A percentile compares a stretch with the other conserved stretches of the same genome.
Evolutionary conservation across 2,888 invertebrate genomes (phyloP).

Genomic region (Temnothorax rugatulus): DNA sequence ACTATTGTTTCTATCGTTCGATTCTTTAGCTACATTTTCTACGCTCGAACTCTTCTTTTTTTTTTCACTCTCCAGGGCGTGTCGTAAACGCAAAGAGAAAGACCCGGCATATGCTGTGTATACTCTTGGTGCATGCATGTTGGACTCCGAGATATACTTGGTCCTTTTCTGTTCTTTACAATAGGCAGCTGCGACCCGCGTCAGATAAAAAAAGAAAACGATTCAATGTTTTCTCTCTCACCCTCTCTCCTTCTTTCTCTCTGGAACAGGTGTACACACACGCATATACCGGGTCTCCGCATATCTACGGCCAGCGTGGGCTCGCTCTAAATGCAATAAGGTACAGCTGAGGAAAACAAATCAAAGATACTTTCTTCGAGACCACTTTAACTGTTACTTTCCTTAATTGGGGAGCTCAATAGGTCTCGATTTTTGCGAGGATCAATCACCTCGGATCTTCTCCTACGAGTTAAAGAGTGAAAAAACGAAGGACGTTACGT

Average conservation of each 20-base stretch:
- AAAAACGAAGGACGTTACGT: background rate
- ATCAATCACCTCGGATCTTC: background rate
- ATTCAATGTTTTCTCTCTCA: background rate
- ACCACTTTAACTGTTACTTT: too few relatives aligned
- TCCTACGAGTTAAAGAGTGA: background rate
- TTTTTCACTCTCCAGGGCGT: background rate
- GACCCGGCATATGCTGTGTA: background rate
- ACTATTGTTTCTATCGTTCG: background rate
- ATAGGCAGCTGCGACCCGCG: background rate
- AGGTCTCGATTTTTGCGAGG: too few relatives aligned
- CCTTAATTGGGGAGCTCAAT: background rate
- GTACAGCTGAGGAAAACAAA: background rate
- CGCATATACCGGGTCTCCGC: background rate
- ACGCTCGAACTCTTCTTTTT: background rate
- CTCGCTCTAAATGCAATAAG: background rate
- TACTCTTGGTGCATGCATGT: background rate
- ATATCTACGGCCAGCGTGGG: background rate
- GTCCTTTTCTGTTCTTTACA: background rate
- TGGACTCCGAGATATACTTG: background rate
- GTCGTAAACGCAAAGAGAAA: background rate
- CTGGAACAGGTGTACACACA: slow-evolving; percentile 12
- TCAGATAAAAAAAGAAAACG: background rate
- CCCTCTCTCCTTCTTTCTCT: background rate
- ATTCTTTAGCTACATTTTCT: background rate
- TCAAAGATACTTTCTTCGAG: background rate